Base-by-base conservation (phyloP, 2,797 vertebrate genomes). In the Decapterus maruadsi region DNA sequence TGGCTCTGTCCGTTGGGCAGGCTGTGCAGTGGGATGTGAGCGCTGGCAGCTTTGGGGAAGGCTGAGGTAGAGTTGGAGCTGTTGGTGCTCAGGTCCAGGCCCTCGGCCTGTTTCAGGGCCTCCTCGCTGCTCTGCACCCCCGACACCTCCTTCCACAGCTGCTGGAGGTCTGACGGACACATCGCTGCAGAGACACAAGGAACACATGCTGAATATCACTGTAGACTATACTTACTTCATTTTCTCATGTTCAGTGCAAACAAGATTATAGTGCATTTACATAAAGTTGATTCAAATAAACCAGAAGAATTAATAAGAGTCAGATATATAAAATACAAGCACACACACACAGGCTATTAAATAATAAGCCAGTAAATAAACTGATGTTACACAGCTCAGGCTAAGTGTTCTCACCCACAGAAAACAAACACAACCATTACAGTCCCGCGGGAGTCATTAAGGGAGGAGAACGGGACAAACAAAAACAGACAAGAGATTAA, bases 61-160 rank as follows among this genome's bases (percentile, higher is more conserved):
- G 96, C 97, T 96, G 98, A 99, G 98, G 97, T 99, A 99, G 98
- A 96, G 90, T 97, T 98, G 92, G 97, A 96, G 94, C 97, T 97
- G 90, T 95, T 97, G 96, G 97, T 98, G 90, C 96, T 97, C 94
- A 99, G 96, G 96, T 99, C 98, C 80, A 98, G 96, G 92, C 97
- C 97, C 92, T 99, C 97, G 86, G 90, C 93, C 89, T 98, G 97
- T 92, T 99, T 99, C 78, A 96, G 93, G 91, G 95, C 94, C 87
- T 99, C 98, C 90, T 99, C 98, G 0, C 96, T 94, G 51, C 95
- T 96, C 86, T 93, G 97, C 85, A 96, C 85, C 0, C 96, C 95
- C 0, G 97, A 96, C 92, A 99, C 97, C 42, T 99, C 98, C 94
- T 99, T 99, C 97, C 98, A 97, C 84, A 99, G 95, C 95, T 99